Conservation (phyloP, 2,113 vertebrate genomes). For the Aramus guarauna region DNA sequence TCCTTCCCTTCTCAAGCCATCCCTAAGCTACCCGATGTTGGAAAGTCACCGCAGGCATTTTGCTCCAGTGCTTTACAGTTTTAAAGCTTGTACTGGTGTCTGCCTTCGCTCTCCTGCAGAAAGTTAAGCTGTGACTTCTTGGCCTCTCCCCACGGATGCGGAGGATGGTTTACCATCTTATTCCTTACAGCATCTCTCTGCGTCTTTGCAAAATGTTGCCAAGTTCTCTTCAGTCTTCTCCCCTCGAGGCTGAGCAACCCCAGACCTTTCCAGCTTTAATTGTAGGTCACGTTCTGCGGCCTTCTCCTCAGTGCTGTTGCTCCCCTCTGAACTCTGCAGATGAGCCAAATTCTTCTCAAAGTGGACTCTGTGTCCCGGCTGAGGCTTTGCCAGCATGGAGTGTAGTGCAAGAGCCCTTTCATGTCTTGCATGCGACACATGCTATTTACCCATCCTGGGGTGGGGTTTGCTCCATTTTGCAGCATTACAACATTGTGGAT, state of each 20-base stretch:
- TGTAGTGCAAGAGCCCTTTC: neutral
- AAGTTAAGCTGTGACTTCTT: neutral
- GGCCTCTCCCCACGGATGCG: neutral
- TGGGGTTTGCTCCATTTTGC: neutral
- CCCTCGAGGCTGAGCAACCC: neutral
- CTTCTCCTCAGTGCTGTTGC: neutral
- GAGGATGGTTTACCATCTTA: neutral
- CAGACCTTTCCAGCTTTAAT: neutral
- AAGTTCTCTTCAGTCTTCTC: neutral
- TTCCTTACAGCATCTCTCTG: neutral
- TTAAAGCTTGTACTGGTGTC: neutral
- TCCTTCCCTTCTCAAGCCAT: neutral
- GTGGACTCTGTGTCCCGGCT: neutral
- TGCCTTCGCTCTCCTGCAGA: neutral
- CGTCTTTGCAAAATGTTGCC: neutral
- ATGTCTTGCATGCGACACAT: fast-evolving
- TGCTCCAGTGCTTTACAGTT: neutral
- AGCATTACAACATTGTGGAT: fast-evolving
- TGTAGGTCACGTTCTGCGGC: neutral
- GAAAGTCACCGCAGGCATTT: neutral
- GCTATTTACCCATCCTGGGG: fast-evolving
- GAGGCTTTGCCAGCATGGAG: neutral
- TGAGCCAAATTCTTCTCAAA: neutral
- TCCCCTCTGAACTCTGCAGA: neutral
- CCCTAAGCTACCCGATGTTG: neutral